Conservation (phyloP, 2,888 invertebrate genomes). For the Halictus quadricinctus region DNA sequence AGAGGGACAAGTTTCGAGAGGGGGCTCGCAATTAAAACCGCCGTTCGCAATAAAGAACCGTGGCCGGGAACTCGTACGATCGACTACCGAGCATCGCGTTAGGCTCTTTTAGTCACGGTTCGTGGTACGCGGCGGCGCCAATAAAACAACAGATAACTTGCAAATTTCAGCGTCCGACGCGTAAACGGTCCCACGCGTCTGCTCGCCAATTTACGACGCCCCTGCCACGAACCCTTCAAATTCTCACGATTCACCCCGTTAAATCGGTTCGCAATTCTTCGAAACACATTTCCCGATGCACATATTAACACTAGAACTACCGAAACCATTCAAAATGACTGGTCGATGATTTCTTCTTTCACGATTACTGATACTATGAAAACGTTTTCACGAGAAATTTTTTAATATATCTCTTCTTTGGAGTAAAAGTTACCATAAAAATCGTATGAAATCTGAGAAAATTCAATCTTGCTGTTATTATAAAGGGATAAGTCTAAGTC, state of each 20-base stretch:
- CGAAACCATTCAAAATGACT: no score
- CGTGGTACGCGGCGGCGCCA: constrained; percentile 51
- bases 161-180: constrained; percentile 71
- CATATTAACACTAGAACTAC: no score
- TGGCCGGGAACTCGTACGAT: constrained; percentile 66
- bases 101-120: constrained; percentile 69
- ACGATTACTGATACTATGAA: no score
- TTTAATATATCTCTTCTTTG: no score
- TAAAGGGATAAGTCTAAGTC: no score
- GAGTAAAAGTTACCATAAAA: no score
- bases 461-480: no score
- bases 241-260: neutral
- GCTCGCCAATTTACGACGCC: neutral
- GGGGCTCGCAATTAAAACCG: constrained; percentile 65
- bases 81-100: constrained; percentile 71
- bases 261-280: neutral
- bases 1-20: constrained; percentile 61
- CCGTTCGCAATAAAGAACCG: constrained; percentile 68
- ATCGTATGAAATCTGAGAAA: no score
- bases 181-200: constrained; percentile 50
- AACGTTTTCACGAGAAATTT: no score
- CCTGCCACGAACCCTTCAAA: neutral
- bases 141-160: constrained; percentile 75
- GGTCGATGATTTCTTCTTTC: no score
- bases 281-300: no score